Evolutionary conservation across 2,888 invertebrate species (phyloP).

Genomic region (Sympetrum striolatum): DNA sequence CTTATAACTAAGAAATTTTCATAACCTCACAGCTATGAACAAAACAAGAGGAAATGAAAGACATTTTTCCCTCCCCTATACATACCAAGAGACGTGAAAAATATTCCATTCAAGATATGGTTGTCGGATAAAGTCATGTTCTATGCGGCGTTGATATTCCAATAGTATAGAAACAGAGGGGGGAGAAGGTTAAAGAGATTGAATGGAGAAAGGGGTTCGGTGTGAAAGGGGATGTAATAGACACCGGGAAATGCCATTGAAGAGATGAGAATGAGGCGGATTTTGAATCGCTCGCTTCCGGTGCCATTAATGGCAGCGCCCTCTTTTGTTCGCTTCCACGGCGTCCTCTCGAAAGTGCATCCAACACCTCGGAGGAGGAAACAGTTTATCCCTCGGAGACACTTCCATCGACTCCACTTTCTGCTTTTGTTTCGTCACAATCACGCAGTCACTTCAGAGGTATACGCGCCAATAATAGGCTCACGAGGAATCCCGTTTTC

Average conservation of each 20-base stretch:
- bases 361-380: background rate
- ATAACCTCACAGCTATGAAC: too few relatives aligned
- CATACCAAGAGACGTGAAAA: background rate
- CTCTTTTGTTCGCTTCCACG: background rate
- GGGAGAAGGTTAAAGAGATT: background rate
- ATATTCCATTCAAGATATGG: background rate
- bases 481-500: background rate
- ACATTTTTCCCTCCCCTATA: too few relatives aligned
- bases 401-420: too few relatives aligned
- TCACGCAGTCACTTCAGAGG: too few relatives aligned
- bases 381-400: background rate
- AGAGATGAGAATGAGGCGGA: background rate
- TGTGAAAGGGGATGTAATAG: background rate
- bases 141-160: too few relatives aligned
- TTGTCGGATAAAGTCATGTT: background rate
- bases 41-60: too few relatives aligned
- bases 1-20: too few relatives aligned
- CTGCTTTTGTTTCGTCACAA: too few relatives aligned
- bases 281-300: conserved; percentile 27
- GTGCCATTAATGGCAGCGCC: background rate
- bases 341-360: background rate
- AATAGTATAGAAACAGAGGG: background rate
- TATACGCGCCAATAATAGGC: too few relatives aligned
- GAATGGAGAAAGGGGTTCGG: background rate
- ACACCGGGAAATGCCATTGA: conserved; percentile 3